Conservation (phyloP, 2,113 vertebrate genomes). For the Noctilio leporinus region DNA sequence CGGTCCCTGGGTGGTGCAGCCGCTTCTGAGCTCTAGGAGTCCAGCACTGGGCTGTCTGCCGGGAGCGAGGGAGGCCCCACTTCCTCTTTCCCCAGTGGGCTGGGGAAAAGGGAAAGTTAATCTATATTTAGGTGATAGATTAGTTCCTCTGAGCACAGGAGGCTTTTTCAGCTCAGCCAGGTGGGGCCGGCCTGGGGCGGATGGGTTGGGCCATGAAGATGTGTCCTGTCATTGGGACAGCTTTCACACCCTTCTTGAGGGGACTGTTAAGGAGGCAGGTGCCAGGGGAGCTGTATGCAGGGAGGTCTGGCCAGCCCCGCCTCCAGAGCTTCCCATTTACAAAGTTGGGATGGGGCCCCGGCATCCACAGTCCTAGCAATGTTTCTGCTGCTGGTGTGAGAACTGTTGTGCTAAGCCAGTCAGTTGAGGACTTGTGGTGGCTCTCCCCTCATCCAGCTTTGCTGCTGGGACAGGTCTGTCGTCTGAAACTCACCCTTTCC, state of each 20-base stretch:
- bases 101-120: slow-evolving; percentile 4
- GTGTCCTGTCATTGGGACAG: background rate
- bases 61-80: background rate
- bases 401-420: background rate
- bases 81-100: background rate
- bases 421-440: background rate
- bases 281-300: background rate
- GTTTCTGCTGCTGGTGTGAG: background rate
- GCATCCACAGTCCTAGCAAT: background rate
- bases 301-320: background rate
- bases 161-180: background rate
- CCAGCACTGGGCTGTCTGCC: background rate
- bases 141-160: background rate
- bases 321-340: background rate
- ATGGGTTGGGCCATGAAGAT: background rate
- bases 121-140: slow-evolving; percentile 23
- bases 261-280: background rate
- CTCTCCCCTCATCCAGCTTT: background rate
- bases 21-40: background rate
- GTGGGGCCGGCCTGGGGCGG: background rate
- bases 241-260: no score
- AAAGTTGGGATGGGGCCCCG: background rate
- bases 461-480: background rate
- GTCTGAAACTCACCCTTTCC: background rate
- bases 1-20: background rate